Conservation (phyloP, 2,113 vertebrate genomes). For the Heterochromis multidens region DNA sequence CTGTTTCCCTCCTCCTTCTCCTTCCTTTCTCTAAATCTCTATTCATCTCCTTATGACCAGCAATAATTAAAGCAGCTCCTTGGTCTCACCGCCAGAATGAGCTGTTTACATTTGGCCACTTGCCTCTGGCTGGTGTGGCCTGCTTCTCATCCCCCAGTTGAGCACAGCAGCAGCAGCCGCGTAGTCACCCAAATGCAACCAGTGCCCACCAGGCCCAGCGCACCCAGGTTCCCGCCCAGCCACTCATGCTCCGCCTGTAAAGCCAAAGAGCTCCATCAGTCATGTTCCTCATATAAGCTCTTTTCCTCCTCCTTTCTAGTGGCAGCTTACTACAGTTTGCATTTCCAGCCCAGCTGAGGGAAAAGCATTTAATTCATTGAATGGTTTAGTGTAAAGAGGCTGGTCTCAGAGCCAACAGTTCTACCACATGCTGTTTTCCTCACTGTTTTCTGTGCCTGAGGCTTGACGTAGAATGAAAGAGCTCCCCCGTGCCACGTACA, state of each 20-base stretch:
- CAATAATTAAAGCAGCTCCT: constrained; percentile 46
- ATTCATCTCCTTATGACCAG: constrained; percentile 36
- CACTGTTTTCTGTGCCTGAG: constrained; percentile 18
- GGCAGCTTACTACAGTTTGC: neutral
- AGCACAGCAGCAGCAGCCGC: constrained; percentile 26
- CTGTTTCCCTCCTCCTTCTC: neutral
- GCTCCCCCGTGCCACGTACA: neutral
- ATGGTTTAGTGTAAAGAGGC: constrained; percentile 31
- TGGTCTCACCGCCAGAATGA: constrained; percentile 38
- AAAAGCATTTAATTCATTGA: constrained; percentile 21
- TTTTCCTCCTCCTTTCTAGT: neutral
- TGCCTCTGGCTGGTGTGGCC: constrained; percentile 51
- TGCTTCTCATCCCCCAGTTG: constrained; percentile 21
- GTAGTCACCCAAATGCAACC: constrained; percentile 36
- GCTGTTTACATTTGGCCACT: constrained; percentile 67
- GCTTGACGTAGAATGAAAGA: constrained; percentile 23
- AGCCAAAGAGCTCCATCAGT: constrained; percentile 8
- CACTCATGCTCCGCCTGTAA: neutral
- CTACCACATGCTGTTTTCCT: neutral
- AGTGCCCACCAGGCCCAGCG: neutral
- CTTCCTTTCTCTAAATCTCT: constrained; percentile 22
- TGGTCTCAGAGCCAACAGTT: neutral
- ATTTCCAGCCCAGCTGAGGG: constrained; percentile 27
- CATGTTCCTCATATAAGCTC: neutral
- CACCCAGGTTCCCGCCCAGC: neutral